Conservation (phyloP, 2,113 vertebrate genomes). For the Salvelinus namaycush region DNA sequence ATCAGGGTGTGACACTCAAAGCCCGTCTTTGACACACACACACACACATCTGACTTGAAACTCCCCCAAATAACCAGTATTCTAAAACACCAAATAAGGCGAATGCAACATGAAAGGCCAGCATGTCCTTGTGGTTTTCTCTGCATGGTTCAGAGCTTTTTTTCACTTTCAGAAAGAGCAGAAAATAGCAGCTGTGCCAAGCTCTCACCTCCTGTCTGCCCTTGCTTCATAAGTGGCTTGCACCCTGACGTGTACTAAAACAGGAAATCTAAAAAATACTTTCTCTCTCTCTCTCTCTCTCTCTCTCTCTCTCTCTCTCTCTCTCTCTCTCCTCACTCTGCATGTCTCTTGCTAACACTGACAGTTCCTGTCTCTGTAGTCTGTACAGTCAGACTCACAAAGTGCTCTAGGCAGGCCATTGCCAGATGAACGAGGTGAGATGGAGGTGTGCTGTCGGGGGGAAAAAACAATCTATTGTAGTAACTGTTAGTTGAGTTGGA, state of each 20-base stretch:
- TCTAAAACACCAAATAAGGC: neutral
- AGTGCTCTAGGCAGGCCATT: neutral
- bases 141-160: neutral
- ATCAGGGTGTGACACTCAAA: neutral
- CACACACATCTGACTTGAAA: conserved; percentile 2
- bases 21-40: neutral
- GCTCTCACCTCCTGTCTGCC: neutral
- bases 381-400: neutral
- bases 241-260: neutral
- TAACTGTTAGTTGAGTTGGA: neutral
- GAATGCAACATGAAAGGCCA: neutral
- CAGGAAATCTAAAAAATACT: neutral
- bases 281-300: no score
- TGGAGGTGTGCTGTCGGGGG: neutral
- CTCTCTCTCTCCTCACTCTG: neutral
- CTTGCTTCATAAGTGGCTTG: neutral
- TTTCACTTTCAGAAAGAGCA: neutral
- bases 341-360: no score
- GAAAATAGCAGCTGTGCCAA: neutral
- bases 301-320: no score
- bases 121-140: neutral
- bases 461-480: neutral
- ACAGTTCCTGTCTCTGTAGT: no score
- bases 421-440: no score
- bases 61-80: conserved; percentile 4